These are phyloP conservation scores for Dasypogon diadema DNA, from an alignment of 2,888 invertebrate genomes.

Conservation along the genomic window DNA sequence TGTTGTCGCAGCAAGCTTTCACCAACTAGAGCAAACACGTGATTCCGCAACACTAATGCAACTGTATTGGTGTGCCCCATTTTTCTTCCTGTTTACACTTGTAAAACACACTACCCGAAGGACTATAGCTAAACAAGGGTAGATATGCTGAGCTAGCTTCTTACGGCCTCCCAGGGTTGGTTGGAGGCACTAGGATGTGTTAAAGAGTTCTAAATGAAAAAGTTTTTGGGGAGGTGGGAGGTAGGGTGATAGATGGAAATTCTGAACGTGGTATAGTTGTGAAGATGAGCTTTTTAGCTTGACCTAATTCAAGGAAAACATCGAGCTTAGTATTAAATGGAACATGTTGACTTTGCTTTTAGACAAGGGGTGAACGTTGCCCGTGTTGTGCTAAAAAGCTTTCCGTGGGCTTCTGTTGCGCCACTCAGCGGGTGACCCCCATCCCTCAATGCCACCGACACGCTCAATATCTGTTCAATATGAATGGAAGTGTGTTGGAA, in stretches of 20 bases:
- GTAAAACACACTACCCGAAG: neutral
- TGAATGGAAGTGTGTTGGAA: no score
- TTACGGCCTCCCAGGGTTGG: no score
- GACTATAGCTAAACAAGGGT: no score
- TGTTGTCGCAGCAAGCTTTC: neutral
- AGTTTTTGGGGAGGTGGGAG: neutral
- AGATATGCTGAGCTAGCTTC: no score
- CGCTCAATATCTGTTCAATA: no score
- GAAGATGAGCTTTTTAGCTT: slow-evolving; percentile 1
- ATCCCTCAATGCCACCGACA: no score
- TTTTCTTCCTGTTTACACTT: neutral
- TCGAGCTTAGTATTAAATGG: neutral
- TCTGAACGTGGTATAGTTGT: neutral
- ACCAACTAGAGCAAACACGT: slow-evolving; percentile 19
- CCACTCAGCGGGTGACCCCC: no score
- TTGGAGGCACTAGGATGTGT: no score
- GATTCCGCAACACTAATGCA: neutral
- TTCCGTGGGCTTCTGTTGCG: neutral
- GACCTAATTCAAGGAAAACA: slow-evolving; percentile 22
- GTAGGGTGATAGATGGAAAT: neutral
- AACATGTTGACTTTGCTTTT: slow-evolving; percentile 8
- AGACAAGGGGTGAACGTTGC: neutral
- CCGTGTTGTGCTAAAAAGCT: neutral
- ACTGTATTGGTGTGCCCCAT: neutral
- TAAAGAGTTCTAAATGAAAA: no score